Base-by-base conservation (phyloP, 2,113 vertebrate genomes). In the Oreochromis tanganicae region DNA sequence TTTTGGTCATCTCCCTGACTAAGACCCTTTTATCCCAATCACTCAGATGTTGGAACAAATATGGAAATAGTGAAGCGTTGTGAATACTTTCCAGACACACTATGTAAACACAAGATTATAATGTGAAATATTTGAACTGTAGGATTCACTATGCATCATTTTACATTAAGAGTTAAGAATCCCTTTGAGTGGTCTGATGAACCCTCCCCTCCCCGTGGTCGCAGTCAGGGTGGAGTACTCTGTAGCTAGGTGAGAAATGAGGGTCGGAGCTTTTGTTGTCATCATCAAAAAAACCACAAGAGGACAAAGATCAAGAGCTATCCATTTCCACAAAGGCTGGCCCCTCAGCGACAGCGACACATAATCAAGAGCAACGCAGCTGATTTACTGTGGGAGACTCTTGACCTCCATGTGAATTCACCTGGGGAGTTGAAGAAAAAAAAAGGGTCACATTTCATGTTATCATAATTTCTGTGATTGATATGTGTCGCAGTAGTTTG, bases 271-370 rank as follows among this genome's bases (percentile, higher is more conserved):
- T 84, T 89, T 93, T 88, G 85, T 83, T 81, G 88, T 91, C 84
- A 14, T 57, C 90, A 92, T 94, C 91, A 94, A 94, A 94, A 86
- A 89, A 73, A 52, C 79, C 89, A 57, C 81, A 85, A 91, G 88
- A 91, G 71, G 61, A 90, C 46, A 27, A 85, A 90, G 93, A 93
- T 93, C 89, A 91, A 90, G 81, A 83, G 93, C 54, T 89, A 90
- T 95, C 93, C 5, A 1, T 56, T 94, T 93, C 85, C 91, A 91
- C 87, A 86, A 83, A 91, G 82, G 57, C 27, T 9, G 9, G 80
- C 80, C 91, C 87, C 87, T 82, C 81, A 82, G 92, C 85, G 79
- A 85, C 1, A 75, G 41, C 56, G 41, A 9, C 4, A 32, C 86
- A 82, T n/a, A 59, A 43, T 6, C 29, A n/a, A 80, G 29, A 32